phyloP scores from a whole-genome alignment of 2,797 vertebrate species.

The Typhlichthys subterraneus region DNA sequence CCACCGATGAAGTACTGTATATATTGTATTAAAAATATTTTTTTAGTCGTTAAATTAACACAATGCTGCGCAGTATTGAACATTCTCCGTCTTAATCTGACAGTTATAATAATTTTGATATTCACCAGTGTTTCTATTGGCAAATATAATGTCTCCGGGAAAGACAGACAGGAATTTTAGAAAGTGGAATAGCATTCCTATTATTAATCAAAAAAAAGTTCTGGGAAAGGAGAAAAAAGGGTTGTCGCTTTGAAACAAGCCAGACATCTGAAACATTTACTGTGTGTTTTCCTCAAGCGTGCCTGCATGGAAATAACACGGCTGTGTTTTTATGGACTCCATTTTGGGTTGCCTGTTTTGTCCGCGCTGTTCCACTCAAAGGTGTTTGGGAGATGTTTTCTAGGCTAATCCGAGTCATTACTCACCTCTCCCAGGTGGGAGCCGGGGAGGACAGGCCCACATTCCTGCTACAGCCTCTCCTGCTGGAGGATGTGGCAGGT shows the following conservation, averaged over 20 bases:
- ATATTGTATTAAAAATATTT: conserved; percentile 28
- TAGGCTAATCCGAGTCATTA: conserved; percentile 72
- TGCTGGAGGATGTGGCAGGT: conserved; percentile 84
- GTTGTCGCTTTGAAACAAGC: conserved; percentile 70
- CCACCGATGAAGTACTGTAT: conserved; percentile 19
- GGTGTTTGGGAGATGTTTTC: conserved; percentile 69
- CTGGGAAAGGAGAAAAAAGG: conserved; percentile 50
- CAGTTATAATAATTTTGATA: conserved; percentile 69
- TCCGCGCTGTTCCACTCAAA: conserved; percentile 50
- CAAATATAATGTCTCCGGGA: conserved; percentile 56
- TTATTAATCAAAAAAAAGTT: conserved; percentile 70
- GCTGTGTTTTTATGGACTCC: conserved; percentile 47
- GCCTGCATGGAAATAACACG: conserved; percentile 49
- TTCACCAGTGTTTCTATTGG: conserved; percentile 69
- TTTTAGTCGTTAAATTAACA: conserved; percentile 50
- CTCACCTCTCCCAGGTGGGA: conserved; percentile 79
- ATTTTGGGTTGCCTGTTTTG: conserved; percentile 63
- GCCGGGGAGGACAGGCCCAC: conserved; percentile 74
- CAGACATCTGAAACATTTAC: conserved; percentile 67
- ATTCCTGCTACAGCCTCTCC: conserved; percentile 81
- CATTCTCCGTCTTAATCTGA: conserved; percentile 56
- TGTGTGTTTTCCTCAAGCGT: conserved; percentile 41
- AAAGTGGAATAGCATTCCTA: conserved; percentile 65
- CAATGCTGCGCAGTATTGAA: conserved; percentile 41
- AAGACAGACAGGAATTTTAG: conserved; percentile 62